phyloP scores from a whole-genome alignment of 1,140 invertebrate species.

The Holcopasites calliopsidis region DNA sequence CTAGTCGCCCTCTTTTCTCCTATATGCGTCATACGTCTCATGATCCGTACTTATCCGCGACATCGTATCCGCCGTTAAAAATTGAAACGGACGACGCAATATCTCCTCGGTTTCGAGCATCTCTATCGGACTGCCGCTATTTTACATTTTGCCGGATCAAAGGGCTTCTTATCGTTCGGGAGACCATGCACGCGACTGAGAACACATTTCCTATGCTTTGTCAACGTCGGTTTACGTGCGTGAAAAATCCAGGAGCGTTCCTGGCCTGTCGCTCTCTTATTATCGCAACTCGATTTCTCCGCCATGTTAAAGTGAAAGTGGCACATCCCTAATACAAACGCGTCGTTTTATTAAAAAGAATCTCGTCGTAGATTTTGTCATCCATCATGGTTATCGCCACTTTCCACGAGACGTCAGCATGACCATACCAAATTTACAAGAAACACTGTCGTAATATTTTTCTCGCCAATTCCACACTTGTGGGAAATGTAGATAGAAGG shows the following conservation, averaged over 20 bases:
- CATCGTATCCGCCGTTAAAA: conserved; percentile 5
- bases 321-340: too few relatives aligned
- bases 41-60: conserved; percentile 32
- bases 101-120: not conserved
- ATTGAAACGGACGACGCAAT: conserved; percentile 22
- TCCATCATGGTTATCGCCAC: too few relatives aligned
- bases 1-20: conserved; percentile 28
- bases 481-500: too few relatives aligned
- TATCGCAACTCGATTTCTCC: not conserved
- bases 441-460: too few relatives aligned
- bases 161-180: not conserved
- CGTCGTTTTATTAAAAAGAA: too few relatives aligned
- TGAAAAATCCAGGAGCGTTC: not conserved
- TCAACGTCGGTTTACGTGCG: not conserved
- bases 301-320: not conserved
- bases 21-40: too few relatives aligned
- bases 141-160: conserved; percentile 1
- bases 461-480: too few relatives aligned
- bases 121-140: not conserved
- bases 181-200: too few relatives aligned
- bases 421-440: too few relatives aligned
- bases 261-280: not conserved
- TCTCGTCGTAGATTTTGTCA: too few relatives aligned
- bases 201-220: not conserved
- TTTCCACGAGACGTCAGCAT: too few relatives aligned